Evolutionary conservation across 2,888 invertebrate genomes (phyloP).

Genomic region (Agriopis leucophaearia): DNA sequence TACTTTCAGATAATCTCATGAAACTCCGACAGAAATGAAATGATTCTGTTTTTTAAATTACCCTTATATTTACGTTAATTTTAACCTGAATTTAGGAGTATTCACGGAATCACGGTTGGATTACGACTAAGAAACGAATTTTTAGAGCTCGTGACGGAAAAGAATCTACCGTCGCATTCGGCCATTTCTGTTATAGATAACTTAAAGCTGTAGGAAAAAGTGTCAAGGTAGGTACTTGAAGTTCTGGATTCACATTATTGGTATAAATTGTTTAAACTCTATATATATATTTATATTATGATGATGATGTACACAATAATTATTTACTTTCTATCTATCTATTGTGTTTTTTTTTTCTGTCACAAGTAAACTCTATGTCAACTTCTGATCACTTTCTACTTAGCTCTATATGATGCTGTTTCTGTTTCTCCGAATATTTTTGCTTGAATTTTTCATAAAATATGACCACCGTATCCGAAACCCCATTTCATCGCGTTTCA

Average conservation of each 20-base stretch:
- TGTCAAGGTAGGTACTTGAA: no score
- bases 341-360: no score
- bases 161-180: neutral
- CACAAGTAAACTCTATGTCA: no score
- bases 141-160: neutral
- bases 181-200: no score
- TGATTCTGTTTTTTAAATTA: neutral
- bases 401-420: neutral
- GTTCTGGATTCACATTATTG: no score
- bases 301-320: no score
- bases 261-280: no score
- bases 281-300: no score
- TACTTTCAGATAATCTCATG: neutral
- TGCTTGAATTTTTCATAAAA: neutral
- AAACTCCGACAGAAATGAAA: neutral
- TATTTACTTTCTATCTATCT: no score
- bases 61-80: neutral
- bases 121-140: neutral
- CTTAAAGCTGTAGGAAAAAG: no score
- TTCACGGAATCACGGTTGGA: neutral
- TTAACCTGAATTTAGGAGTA: neutral
- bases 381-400: no score
- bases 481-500: slow-evolving; percentile 29
- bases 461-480: slow-evolving; percentile 22
- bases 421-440: neutral